Evolutionary conservation across 2,113 vertebrate species (phyloP), one percentile per base, ranked within the genome.

Genomic region (Rhabdornis inornatus): DNA sequence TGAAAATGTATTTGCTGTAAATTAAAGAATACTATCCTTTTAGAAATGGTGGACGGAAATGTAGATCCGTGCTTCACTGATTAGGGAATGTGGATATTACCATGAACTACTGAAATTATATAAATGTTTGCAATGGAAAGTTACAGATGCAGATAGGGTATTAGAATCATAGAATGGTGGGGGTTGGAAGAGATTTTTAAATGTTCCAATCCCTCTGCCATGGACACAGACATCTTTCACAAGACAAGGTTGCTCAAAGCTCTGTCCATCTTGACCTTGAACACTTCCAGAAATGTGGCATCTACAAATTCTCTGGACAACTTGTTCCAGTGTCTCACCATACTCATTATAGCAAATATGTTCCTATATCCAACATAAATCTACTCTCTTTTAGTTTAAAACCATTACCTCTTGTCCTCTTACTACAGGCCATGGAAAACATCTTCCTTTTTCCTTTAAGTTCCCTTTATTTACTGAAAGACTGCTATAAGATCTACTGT

Each of bases 281-380:
- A 89, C 21, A 61, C 17, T 49, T 76, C 25, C 30, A 49, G 40
- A 25, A 44, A 31, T 22, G 21, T 13, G 25, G 8, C 63, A 47
- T 55, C 24, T 30, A 40, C n/a, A 69, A 13, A 47, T 40, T 40
- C 11, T 76, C 40, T 61, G 11, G 10, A 4, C 13, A 61, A 19
- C 11, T 13, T 35, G 6, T 33, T 60, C 45, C 39, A 31, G n/a
- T 61, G 37, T 35, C 40, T 68, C 47, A 76, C 10, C 10, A 57
- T 0, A 0, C 7, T 42, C 8, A 45, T 35, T 7, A 56, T 12
- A 83, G 45, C 11, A 50, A 61, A 17, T 50, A n/a, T 19, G 8
- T 50, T 65, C 40, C 15, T 50, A 81, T 40, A 17, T 14, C 6
- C 5, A 66, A 14, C 19, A 23, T 20, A 68, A 57, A 42, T 37